A percentile compares a stretch with the other conserved stretches of the same genome.
Conservation (phyloP, 1,140 invertebrate species). For the Rhyacophila brunnea region DNA sequence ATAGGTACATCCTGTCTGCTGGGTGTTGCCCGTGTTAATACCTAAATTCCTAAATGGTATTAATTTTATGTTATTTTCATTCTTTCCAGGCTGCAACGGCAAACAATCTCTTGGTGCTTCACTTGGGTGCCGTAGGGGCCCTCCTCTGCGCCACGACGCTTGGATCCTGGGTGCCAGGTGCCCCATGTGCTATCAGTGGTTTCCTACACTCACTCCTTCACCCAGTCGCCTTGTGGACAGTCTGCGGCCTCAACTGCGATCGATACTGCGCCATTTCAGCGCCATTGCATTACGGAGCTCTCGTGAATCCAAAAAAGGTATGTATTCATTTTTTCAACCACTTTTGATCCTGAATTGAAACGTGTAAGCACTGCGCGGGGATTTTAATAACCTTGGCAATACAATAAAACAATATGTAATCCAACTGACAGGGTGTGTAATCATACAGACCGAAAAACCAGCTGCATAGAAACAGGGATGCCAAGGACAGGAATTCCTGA, state of each 20-base stretch:
- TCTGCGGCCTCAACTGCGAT: slow-evolving; percentile 77
- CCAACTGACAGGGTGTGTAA: too few relatives aligned
- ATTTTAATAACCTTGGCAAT: too few relatives aligned
- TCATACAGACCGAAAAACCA: too few relatives aligned
- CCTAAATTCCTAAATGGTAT: slow-evolving; percentile 2
- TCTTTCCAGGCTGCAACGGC: slow-evolving; percentile 61
- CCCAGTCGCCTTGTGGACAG: slow-evolving; percentile 74
- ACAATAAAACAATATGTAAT: too few relatives aligned
- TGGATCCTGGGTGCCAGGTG: slow-evolving; percentile 50
- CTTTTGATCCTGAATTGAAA: too few relatives aligned
- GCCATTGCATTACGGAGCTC: slow-evolving; percentile 71
- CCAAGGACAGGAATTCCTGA: too few relatives aligned
- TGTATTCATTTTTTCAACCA: too few relatives aligned
- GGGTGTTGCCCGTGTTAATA: too few relatives aligned
- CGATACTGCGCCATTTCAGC: slow-evolving; percentile 75
- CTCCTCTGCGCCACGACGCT: slow-evolving; percentile 61
- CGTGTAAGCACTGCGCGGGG: too few relatives aligned
- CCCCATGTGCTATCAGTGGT: slow-evolving; percentile 61
- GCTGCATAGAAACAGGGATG: too few relatives aligned
- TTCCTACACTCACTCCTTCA: slow-evolving; percentile 70
- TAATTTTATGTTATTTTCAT: slow-evolving; percentile 19
- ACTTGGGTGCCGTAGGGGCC: slow-evolving; percentile 67
- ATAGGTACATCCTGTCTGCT: too few relatives aligned
- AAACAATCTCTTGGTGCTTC: slow-evolving; percentile 69
- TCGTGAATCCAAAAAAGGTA: slow-evolving; percentile 67